Percentiles rank a stretch among this genome's conserved stretches.
Evolutionary conservation across 64 coral and sea anemone species (phyloP).

Genomic region (Stylophora pistillata): DNA sequence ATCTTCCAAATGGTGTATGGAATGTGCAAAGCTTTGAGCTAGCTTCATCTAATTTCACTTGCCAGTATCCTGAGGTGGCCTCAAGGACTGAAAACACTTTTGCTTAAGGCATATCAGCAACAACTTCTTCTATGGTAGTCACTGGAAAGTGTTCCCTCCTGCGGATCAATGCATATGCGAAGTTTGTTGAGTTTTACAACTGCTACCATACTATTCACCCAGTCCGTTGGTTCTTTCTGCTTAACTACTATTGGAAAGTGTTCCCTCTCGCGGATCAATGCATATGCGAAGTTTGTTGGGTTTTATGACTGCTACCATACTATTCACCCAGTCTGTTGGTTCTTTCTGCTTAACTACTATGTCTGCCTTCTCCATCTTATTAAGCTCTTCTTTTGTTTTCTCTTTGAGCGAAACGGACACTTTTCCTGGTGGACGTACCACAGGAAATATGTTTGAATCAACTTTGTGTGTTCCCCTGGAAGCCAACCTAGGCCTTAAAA

Average conservation of each 20-base stretch:
- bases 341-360: slow-evolving; percentile 20
- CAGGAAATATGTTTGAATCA: not conserved
- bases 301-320: slow-evolving; percentile 48
- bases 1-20: slow-evolving; percentile 49
- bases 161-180: too few species aligned
- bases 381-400: slow-evolving; percentile 36
- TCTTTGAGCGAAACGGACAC: not conserved
- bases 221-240: too few species aligned
- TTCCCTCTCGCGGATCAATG: slow-evolving; percentile 31
- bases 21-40: slow-evolving; percentile 39
- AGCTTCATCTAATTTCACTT: slow-evolving; percentile 31
- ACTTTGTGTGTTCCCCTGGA: slow-evolving; percentile 19
- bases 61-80: slow-evolving; percentile 32
- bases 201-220: too few species aligned
- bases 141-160: slow-evolving; percentile 23
- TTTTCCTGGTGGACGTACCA: slow-evolving; percentile 27
- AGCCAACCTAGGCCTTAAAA: slow-evolving; percentile 29
- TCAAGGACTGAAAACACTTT: slow-evolving; percentile 48
- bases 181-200: too few species aligned
- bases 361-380: slow-evolving; percentile 33
- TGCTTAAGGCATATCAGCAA: slow-evolving; percentile 10
- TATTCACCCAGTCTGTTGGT: slow-evolving; percentile 39
- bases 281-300: slow-evolving; percentile 27
- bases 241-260: too few species aligned
- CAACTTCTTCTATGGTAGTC: slow-evolving; percentile 33